Percentiles rank a stretch among this genome's conserved stretches.
Evolutionary conservation across 1,140 invertebrate species (phyloP).

Genomic region (Euglossa dilemma): DNA sequence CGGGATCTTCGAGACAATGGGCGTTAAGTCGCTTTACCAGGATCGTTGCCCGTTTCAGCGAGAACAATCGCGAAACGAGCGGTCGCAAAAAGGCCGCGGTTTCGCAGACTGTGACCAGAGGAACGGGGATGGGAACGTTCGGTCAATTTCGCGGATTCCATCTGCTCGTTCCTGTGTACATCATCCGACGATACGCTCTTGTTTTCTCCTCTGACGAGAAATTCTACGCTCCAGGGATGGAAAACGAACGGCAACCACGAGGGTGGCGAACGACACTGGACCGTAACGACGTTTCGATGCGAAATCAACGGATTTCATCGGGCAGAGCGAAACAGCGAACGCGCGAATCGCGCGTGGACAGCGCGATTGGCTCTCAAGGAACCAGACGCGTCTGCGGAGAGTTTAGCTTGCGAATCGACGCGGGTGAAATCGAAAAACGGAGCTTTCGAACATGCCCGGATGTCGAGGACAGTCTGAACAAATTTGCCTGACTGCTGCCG

Average conservation of each 20-base stretch:
- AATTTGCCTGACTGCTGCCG: slow-evolving; percentile 35
- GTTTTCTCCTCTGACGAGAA: neutral
- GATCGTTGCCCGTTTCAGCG: neutral
- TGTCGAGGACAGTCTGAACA: slow-evolving; percentile 28
- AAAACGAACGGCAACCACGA: neutral
- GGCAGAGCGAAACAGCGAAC: neutral
- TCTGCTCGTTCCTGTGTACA: neutral
- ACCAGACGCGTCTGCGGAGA: neutral
- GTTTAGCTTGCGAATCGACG: no score
- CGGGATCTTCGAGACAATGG: neutral
- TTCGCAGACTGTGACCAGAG: neutral
- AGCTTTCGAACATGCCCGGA: slow-evolving; percentile 33
- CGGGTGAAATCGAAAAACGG: neutral
- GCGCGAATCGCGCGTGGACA: neutral
- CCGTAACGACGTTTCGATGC: neutral
- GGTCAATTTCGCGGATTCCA: neutral
- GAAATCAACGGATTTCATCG: neutral
- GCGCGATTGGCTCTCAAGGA: neutral
- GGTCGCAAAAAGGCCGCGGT: neutral
- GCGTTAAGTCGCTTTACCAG: neutral
- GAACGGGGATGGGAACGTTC: neutral
- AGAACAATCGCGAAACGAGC: neutral
- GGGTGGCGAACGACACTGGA: neutral
- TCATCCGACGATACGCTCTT: neutral
- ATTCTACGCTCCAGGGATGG: neutral